Evolutionary conservation across 2,113 vertebrate species (phyloP).

Genomic region (Lontra canadensis): DNA sequence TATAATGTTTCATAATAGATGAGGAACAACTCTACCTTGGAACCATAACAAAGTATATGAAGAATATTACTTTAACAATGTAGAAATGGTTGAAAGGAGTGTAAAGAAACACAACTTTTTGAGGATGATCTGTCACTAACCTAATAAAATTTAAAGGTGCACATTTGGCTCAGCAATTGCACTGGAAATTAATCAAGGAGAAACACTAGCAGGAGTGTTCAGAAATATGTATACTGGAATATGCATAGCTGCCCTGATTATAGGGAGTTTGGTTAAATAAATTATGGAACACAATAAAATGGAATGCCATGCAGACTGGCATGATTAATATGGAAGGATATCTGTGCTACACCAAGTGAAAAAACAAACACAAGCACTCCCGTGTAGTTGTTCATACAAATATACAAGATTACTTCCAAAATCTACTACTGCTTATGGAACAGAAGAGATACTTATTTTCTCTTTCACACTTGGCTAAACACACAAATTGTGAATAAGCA

Average conservation of each 20-base stretch:
- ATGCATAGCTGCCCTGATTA: background rate
- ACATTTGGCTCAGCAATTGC: background rate
- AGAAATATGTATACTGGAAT: background rate
- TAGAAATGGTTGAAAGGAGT: background rate
- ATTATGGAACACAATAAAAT: background rate
- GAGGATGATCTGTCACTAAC: background rate
- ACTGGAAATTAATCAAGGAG: background rate
- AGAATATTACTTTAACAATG: background rate
- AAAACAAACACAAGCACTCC: background rate
- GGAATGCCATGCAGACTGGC: background rate
- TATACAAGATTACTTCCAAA: background rate
- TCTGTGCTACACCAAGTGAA: background rate
- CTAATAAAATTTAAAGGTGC: constrained; percentile 26
- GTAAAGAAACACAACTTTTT: background rate
- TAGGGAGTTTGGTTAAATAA: background rate
- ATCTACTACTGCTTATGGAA: background rate
- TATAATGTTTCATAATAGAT: background rate
- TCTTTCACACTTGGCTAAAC: background rate
- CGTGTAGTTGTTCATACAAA: background rate
- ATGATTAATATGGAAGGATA: background rate
- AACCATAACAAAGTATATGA: background rate
- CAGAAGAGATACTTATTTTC: constrained; percentile 5
- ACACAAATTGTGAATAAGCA: background rate
- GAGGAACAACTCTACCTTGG: background rate
- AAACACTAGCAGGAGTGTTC: background rate